A percentile compares a stretch with the other conserved stretches of the same genome.
These are phyloP conservation scores for Oryzaephilus surinamensis DNA, from an alignment of 1,140 invertebrate genomes.

Conservation along the genomic window DNA sequence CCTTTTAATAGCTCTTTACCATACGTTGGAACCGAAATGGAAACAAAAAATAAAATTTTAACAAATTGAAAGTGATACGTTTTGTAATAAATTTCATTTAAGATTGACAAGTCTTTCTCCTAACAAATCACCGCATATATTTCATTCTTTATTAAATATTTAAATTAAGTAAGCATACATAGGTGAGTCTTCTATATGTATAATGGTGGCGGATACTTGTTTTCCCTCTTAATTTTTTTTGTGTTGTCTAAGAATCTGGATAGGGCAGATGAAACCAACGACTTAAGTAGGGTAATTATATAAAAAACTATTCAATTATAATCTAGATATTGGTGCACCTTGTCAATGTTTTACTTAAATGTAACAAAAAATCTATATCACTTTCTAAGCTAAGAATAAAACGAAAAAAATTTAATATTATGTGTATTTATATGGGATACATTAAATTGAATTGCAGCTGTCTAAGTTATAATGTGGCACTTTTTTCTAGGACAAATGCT, in stretches of 20 bases:
- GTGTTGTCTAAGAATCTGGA: conserved; percentile 4
- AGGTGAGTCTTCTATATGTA: neutral
- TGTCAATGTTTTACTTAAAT: conserved; percentile 9
- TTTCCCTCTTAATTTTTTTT: neutral
- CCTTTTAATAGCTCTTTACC: too few species aligned
- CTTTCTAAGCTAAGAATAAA: conserved; percentile 5
- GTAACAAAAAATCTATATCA: conserved; percentile 9
- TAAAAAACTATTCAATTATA: conserved; percentile 12
- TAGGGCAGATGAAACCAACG: conserved; percentile 6
- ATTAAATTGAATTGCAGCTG: conserved; percentile 9
- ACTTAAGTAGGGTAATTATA: conserved; percentile 13
- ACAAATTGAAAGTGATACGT: too few species aligned
- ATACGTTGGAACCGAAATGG: too few species aligned
- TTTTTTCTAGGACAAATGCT: neutral
- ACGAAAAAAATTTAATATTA: too few species aligned
- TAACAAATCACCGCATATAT: conserved; percentile 7
- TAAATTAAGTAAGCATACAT: conserved; percentile 3
- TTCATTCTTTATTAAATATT: conserved; percentile 13
- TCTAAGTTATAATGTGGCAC: neutral
- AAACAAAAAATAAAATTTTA: too few species aligned
- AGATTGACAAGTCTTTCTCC: conserved; percentile 8
- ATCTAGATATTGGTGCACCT: conserved; percentile 13
- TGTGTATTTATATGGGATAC: conserved; percentile 10
- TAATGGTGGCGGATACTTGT: neutral
- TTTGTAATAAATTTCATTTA: too few species aligned